Percentiles rank a stretch among this genome's conserved stretches.
These are phyloP conservation scores for Buceros bicornis DNA, from an alignment of 2,797 vertebrate genomes.

Conservation along the genomic window DNA sequence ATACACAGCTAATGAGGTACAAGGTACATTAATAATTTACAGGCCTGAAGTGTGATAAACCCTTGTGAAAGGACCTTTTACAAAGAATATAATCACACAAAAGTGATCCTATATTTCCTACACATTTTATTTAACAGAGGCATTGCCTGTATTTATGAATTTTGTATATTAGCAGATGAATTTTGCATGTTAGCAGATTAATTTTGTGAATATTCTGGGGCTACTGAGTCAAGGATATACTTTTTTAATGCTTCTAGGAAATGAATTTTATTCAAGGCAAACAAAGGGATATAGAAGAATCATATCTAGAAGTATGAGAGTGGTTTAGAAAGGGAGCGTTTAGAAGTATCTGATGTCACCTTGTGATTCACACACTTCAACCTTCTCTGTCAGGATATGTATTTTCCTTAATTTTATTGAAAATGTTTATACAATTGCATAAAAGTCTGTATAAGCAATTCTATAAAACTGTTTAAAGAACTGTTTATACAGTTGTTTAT, in stretches of 20 bases:
- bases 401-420: not conserved
- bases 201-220: not conserved
- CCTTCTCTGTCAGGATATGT: not conserved
- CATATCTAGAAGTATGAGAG: not conserved
- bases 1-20: constrained; percentile 42
- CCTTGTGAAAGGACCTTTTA: not conserved
- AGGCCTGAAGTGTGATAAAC: not conserved
- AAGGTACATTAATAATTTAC: constrained; percentile 72
- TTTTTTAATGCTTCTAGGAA: not conserved
- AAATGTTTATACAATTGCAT: not conserved
- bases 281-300: not conserved
- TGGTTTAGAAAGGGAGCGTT: not conserved
- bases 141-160: not conserved
- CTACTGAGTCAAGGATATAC: not conserved
- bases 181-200: not conserved
- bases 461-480: not conserved
- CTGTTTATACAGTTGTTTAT: not conserved
- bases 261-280: not conserved
- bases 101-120: constrained; percentile 21
- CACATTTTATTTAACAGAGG: constrained; percentile 10
- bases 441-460: not conserved
- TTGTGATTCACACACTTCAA: not conserved
- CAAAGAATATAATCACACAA: not conserved
- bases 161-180: not conserved
- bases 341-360: not conserved